Evolutionary conservation across 2,888 invertebrate species (phyloP), one percentile per base, ranked within the genome.

Genomic region (Macropis europaea): DNA sequence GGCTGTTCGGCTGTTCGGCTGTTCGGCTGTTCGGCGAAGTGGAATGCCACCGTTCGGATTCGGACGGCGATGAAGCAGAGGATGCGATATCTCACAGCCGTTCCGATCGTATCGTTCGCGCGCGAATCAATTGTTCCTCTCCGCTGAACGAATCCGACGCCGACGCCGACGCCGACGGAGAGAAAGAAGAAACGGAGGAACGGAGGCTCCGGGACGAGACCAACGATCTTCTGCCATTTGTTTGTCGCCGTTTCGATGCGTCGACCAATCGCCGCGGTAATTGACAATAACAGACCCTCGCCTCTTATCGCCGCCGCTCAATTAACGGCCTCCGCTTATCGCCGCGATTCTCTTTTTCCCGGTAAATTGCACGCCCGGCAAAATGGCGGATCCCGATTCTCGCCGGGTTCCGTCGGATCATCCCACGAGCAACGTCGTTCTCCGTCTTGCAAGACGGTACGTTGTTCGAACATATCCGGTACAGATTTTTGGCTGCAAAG

Each of bases 291-390:
- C 56, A 34, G 42, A 52, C 68, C 60, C 68, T 64, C 63, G 64
- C 57, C 42, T 26, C 59, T 80, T 77, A 79, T 79, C 79, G 48
- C 4, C 17, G 26, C 32, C 52, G 71, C 50, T 59, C 64, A 53
- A 66, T 64, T 73, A 73, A 73, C 47, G 28, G 52, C 38, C 26
- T 19, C 52, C 56, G 26, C 63, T 67, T 67, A 74, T 74, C 71
- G 22, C 6, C n/a, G 43, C 40, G 53, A 54, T 57, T 38, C 45
- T 42, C 64, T 28, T 53, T 15, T 42, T 43, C 34, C 9, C n/a
- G 32, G 34, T 22, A 52, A 24, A 53, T 57, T 60, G 54, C 63
- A 64, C 75, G 75, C 64, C 76, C 82, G 81, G 63, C 76, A 82
- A 82, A 81, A 82, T 84, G 82, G 81, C 60, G 57, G 57, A 40